Evolutionary conservation across 2,113 vertebrate genomes (phyloP).

Genomic region (Neolamprologus ventralis): DNA sequence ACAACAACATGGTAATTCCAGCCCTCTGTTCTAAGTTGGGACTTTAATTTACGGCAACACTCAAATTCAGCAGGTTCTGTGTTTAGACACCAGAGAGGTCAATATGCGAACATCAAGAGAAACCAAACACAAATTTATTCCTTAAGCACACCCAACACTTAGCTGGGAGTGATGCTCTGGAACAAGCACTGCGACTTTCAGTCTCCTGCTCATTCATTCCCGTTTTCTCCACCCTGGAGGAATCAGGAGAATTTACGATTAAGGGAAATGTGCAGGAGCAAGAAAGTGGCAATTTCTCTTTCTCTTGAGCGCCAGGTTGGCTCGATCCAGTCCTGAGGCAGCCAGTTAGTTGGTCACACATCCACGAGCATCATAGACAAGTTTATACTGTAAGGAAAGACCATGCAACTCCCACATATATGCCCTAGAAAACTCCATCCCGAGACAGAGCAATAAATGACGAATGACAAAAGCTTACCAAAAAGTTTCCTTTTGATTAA

Average conservation of each 20-base stretch:
- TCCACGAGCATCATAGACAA: background rate
- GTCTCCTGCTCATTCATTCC: background rate
- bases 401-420: background rate
- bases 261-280: conserved; percentile 54
- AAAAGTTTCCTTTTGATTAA: background rate
- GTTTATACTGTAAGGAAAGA: background rate
- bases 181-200: background rate
- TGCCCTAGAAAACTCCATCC: background rate
- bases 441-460: background rate
- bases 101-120: background rate
- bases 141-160: background rate
- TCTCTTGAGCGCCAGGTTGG: conserved; percentile 50
- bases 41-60: background rate
- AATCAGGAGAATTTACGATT: conserved; percentile 42
- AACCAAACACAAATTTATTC: background rate
- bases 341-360: conserved; percentile 28
- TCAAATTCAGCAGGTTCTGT: background rate
- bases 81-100: background rate
- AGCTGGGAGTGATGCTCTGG: background rate
- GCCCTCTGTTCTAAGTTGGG: background rate
- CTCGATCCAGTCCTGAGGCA: conserved; percentile 1
- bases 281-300: conserved; percentile 57
- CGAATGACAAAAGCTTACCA: background rate
- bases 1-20: background rate
- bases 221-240: background rate